phyloP scores from a whole-genome alignment of 2,888 invertebrate genomes.

The Sclerodermus sp. region DNA sequence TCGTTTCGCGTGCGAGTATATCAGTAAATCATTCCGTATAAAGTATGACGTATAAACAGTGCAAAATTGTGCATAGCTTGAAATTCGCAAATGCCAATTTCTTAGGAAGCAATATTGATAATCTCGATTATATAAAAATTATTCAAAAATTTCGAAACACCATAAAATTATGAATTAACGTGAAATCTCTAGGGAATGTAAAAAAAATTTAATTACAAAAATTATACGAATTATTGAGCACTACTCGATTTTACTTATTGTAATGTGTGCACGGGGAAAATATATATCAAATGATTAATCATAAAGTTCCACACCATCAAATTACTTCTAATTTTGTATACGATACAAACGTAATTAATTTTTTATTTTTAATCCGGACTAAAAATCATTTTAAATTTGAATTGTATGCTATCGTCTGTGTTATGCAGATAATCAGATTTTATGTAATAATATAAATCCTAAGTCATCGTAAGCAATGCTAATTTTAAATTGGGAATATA shows the following conservation, averaged over 20 bases:
- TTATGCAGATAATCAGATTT: background rate
- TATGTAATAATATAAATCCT: no score
- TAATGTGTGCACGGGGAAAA: conserved; percentile 7
- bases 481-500: background rate
- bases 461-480: no score
- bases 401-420: background rate
- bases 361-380: background rate
- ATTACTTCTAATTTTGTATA: conserved; percentile 22
- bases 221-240: conserved; percentile 34
- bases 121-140: conserved; percentile 17
- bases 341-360: background rate
- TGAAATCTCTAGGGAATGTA: conserved; percentile 41
- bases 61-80: conserved; percentile 25
- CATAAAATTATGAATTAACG: conserved; percentile 25
- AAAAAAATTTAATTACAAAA: conserved; percentile 30
- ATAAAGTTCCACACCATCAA: conserved; percentile 26
- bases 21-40: conserved; percentile 8
- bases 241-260: no score
- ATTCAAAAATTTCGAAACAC: conserved; percentile 21
- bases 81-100: conserved; percentile 13
- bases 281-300: conserved; percentile 3
- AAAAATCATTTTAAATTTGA: background rate
- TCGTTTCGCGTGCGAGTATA: conserved; percentile 14
- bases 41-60: conserved; percentile 24
- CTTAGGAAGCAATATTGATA: conserved; percentile 14